Evolutionary conservation across 2,113 vertebrate species (phyloP), one percentile per base, ranked within the genome.

Genomic region (Sitta europaea): DNA sequence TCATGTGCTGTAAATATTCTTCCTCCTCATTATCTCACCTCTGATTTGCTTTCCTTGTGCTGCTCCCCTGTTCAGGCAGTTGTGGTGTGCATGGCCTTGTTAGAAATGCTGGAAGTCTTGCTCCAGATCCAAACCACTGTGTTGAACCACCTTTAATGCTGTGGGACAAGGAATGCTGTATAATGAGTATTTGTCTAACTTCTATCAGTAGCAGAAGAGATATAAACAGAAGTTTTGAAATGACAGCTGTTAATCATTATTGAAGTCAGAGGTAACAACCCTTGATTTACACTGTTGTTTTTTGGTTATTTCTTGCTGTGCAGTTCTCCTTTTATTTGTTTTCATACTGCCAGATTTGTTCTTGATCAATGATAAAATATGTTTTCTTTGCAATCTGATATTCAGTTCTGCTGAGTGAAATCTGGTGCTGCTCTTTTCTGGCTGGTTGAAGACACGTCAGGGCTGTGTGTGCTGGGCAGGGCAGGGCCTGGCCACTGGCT

Each of bases 311-410:
- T 40, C 92, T 50, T 55, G 42, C 72, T 51, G 1, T 21, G 72
- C 59, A 22, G 10, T 76, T 96, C 70, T 94, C 66, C 74, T 89
- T 86, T 80, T 82, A 24, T 90, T 94, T 96, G 91, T 94, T 96
- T 95, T 94, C 91, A 74, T 80, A 84, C 79, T 86, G 59, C 63
- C 91, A 93, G 95, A 90, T 92, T 93, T 96, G 59, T 88, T 94
- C 92, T 73, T 75, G 66, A 11, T 90, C 72, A 36, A 21, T 83
- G 91, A 90, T 94, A 90, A 95, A 94, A 80, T 58, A 62, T 77
- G 75, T 83, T 96, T 89, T 51, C 75, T 90, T 38, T 90, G 72
- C 72, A 88, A 47, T 51, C 59, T 82, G 36, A 66, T 65, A 50
- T 3, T 53, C 71, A 62, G 74, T 62, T 78, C 63, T 83, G 33